These are phyloP conservation scores for Stegastes partitus DNA, from an alignment of 2,113 vertebrate species.

Conservation along the genomic window DNA sequence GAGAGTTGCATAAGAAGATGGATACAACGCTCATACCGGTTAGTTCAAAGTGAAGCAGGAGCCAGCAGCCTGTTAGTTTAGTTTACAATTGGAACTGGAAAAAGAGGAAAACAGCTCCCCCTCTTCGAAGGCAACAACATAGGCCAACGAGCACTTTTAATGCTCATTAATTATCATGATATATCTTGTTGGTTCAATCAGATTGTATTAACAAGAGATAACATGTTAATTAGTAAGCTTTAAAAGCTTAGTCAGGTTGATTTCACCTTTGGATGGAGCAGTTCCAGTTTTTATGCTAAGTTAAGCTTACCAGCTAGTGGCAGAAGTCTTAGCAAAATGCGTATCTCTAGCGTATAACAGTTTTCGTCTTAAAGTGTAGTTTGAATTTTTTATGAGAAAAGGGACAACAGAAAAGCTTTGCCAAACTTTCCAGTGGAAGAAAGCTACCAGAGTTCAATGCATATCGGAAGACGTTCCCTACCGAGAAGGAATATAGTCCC, in stretches of 20 bases:
- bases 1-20: not conserved
- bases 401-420: slow-evolving; percentile 21
- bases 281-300: too few species aligned
- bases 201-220: too few species aligned
- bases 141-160: too few species aligned
- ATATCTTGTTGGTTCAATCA: too few species aligned
- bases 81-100: not conserved
- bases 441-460: slow-evolving; percentile 25
- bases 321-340: not conserved
- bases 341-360: not conserved
- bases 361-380: slow-evolving; percentile 21
- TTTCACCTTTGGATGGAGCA: not conserved
- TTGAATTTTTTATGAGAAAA: slow-evolving; percentile 11
- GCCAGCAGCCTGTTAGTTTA: not conserved
- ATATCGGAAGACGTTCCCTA: slow-evolving; percentile 41
- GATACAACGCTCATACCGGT: not conserved
- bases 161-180: too few species aligned
- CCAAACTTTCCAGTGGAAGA: slow-evolving; percentile 34
- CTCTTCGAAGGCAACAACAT: too few species aligned
- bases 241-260: not conserved
- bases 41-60: not conserved
- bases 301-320: not conserved
- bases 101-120: not conserved
- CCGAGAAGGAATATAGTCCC: not conserved
- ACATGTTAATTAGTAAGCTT: too few species aligned